Conservation (phyloP, 2,888 invertebrate species). For the Drosophila parthenogenetica region DNA sequence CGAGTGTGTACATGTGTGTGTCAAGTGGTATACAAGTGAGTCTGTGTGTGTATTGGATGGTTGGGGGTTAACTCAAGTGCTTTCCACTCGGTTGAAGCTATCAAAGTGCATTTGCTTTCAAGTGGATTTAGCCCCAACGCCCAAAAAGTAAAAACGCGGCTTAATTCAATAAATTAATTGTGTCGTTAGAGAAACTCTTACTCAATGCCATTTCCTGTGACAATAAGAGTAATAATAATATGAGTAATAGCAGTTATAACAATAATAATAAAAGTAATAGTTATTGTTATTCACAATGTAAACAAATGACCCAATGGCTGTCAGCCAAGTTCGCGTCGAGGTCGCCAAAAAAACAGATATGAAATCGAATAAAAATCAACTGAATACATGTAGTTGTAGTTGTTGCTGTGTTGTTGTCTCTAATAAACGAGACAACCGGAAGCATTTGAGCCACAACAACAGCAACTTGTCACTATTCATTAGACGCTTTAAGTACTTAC, state of each 20-base stretch:
- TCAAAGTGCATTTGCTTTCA: conserved; percentile 67
- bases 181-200: conserved; percentile 67
- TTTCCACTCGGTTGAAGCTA: conserved; percentile 52
- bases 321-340: conserved; percentile 26
- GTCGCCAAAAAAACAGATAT: conserved; percentile 41
- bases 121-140: conserved; percentile 21
- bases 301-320: conserved; percentile 59
- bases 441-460: conserved; percentile 48
- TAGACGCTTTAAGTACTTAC: conserved; percentile 39
- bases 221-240: conserved; percentile 9
- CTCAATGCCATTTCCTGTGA: conserved; percentile 60
- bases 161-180: conserved; percentile 71
- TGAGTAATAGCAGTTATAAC: not conserved
- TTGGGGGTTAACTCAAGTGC: conserved; percentile 49
- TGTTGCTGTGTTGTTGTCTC: conserved; percentile 15
- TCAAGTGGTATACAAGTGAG: conserved; percentile 22
- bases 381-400: not conserved
- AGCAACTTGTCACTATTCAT: conserved; percentile 45
- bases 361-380: conserved; percentile 25
- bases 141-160: conserved; percentile 22
- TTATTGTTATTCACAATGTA: conserved; percentile 69
- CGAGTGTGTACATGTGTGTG: conserved; percentile 19
- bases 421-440: conserved; percentile 57
- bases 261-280: conserved; percentile 11
- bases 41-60: conserved; percentile 16